Evolutionary conservation across 2,888 invertebrate species (phyloP), one percentile per base, ranked within the genome.

Genomic region (Alviniconcha strummeri): DNA sequence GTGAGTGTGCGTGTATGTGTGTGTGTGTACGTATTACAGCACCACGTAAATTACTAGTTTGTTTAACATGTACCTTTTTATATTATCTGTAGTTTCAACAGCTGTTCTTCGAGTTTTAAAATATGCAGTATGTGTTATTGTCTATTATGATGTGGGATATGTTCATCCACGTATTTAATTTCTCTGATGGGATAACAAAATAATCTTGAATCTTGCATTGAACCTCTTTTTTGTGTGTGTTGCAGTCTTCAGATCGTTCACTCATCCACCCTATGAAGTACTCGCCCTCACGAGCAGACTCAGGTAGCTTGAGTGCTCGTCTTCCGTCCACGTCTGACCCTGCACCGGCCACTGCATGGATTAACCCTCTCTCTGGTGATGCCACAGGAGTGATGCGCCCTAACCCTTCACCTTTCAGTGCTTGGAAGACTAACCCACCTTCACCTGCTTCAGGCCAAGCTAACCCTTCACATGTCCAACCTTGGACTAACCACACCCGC

Each of bases 341-440:
- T 74, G n/a, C 69, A n/a, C n/a, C 81, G 55, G 3, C 82, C 54
- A 19, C 64, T 67, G 71, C 83, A 60, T 79, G 72, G 78, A 81
- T 84, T 82, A 86, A 84, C 77, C 76, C 79, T 76, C 11, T 78
- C 9, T 36, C 77, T 52, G 67, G 71, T 75, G 80, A 82, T 54
- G 67, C 69, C 60, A 36, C 57, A 36, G 36, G n/a, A 11, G 67
- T 54, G 15, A n/a, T 52, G 76, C 64, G 75, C 75, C 54, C 9
- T 57, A 72, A 77, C 69, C 77, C 76, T 82, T 77, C 64, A 19
- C 82, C 76, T 69, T 13, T 55, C 56, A 57, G 54, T 56, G 55
- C 77, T n/a, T 82, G 82, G 82, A 56, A n/a, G 36, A 82, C 75
- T 74, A 74, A 81, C 75, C 60, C 74, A 7, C 54, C 81, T 54